Conservation (phyloP, 2,888 invertebrate species). For the Drosophila atripex region DNA sequence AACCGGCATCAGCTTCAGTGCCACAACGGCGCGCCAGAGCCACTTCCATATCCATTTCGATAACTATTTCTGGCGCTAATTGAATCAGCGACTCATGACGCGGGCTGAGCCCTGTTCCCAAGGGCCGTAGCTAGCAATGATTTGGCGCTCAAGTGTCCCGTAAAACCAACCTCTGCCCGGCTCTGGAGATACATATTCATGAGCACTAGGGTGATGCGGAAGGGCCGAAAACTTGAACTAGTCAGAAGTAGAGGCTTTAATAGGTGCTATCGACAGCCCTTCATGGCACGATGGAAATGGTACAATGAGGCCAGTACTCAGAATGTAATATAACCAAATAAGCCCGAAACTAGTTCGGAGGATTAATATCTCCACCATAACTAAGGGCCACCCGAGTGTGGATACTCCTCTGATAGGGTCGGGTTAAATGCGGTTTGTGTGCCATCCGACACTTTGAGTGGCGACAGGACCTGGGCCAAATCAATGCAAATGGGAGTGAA, state of each 20-base stretch:
- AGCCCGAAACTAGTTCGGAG: not conserved
- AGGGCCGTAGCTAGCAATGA: constrained; percentile 35
- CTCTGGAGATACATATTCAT: constrained; percentile 17
- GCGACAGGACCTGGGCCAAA: constrained; percentile 36
- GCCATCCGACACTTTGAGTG: constrained; percentile 45
- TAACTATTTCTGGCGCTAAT: constrained; percentile 64
- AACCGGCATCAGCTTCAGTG: constrained; percentile 26
- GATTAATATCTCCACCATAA: not conserved
- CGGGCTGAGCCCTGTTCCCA: constrained; percentile 5
- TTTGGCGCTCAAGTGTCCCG: constrained; percentile 43
- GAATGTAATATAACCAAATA: not conserved
- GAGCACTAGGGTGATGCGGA: constrained; percentile 3
- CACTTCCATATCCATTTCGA: constrained; percentile 47
- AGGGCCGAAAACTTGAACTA: not conserved
- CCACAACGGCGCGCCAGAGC: constrained; percentile 18
- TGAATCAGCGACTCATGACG: constrained; percentile 61
- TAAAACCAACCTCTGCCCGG: constrained; percentile 19
- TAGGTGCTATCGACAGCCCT: not conserved
- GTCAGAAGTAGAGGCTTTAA: not conserved
- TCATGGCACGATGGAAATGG: not conserved
- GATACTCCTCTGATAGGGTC: constrained; percentile 13
- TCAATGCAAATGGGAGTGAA: constrained; percentile 37
- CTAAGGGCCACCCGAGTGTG: constrained; percentile 7
- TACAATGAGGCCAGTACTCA: not conserved
- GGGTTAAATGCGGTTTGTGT: constrained; percentile 30